Conservation (phyloP, 1,140 invertebrate genomes). For the Dermatophagoides farinae region DNA sequence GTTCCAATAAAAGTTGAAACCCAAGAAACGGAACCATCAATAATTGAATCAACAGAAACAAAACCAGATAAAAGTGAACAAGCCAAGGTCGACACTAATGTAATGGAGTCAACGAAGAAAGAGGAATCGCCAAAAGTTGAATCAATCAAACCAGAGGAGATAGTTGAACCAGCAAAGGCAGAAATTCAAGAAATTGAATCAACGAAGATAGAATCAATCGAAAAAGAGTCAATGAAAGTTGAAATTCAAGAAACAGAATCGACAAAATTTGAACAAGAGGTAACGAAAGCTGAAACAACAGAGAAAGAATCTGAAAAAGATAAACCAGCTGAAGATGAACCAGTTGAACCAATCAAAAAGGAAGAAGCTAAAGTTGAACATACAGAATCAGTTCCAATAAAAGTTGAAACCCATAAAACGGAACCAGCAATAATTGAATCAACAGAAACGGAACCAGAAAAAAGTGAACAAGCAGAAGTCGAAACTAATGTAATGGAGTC, state of each 20-base stretch:
- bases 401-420: not conserved
- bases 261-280: not conserved
- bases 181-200: constrained; percentile 19
- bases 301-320: too few relatives aligned
- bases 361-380: too few relatives aligned
- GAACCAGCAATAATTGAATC: not conserved
- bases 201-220: constrained; percentile 2
- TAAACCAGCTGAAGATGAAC: not conserved
- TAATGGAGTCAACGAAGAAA: too few relatives aligned
- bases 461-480: not conserved
- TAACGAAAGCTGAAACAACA: too few relatives aligned
- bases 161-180: too few relatives aligned
- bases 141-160: too few relatives aligned
- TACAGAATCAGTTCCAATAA: not conserved
- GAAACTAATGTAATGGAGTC: not conserved
- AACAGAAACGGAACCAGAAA: not conserved
- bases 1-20: not conserved
- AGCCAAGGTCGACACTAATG: not conserved
- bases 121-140: too few relatives aligned
- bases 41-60: not conserved
- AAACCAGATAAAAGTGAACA: not conserved
- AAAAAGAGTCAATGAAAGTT: not conserved
- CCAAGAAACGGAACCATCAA: not conserved
- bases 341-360: not conserved
- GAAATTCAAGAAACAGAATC: not conserved